A percentile compares a stretch with the other conserved stretches of the same genome.
These are phyloP conservation scores for Plectropomus leopardus DNA, from an alignment of 2,113 vertebrate species.

Conservation along the genomic window DNA sequence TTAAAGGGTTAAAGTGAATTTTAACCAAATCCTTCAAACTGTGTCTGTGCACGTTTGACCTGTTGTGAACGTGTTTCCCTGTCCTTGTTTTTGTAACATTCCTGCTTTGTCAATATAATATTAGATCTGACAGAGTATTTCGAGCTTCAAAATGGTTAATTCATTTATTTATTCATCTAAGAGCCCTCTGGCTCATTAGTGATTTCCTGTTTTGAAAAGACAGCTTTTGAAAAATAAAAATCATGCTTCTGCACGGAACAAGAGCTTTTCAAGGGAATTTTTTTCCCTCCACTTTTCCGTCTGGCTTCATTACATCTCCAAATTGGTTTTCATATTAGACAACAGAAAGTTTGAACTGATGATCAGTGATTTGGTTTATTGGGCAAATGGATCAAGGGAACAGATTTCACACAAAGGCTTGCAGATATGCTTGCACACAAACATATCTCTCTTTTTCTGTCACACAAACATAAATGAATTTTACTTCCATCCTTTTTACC, in stretches of 20 bases:
- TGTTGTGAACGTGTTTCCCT: constrained; percentile 26
- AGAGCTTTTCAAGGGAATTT: constrained; percentile 8
- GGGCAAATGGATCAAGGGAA: constrained; percentile 13
- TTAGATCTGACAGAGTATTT: constrained; percentile 22
- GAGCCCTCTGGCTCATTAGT: constrained; percentile 63
- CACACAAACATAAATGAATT: constrained; percentile 11
- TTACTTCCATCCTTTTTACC: constrained; percentile 9
- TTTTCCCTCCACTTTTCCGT: not conserved
- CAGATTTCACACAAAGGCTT: constrained; percentile 22
- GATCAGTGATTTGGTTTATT: constrained; percentile 37
- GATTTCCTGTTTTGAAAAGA: constrained; percentile 67
- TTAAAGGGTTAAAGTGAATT: constrained; percentile 10
- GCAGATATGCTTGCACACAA: constrained; percentile 1
- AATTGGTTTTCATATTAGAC: constrained; percentile 38
- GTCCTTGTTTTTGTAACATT: not conserved
- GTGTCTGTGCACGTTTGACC: constrained; percentile 35
- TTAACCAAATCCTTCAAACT: constrained; percentile 26
- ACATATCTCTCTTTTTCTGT: constrained; percentile 13
- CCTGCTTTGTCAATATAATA: constrained; percentile 18
- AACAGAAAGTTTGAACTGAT: constrained; percentile 31
- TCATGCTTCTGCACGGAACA: constrained; percentile 13
- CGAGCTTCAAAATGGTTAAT: constrained; percentile 47
- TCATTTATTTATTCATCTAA: constrained; percentile 50
- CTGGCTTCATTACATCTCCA: constrained; percentile 26
- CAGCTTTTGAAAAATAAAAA: constrained; percentile 59